Evolutionary conservation across 1,140 invertebrate genomes (phyloP), one percentile per base, ranked within the genome.

Genomic region (Grapholita molesta): DNA sequence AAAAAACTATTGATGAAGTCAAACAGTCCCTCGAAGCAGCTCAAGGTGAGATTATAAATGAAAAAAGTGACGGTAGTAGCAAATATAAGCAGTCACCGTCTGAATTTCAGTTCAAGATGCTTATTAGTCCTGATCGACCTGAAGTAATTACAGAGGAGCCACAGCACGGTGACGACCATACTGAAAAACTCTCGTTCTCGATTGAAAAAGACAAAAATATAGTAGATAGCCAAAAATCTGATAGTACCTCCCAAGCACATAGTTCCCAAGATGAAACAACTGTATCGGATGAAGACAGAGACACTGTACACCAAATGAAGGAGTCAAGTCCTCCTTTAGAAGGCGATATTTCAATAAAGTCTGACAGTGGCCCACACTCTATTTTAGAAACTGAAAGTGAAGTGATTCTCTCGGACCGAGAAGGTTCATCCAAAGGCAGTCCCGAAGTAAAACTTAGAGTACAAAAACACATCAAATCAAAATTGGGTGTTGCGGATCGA

Each of bases 51-150:
- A 92, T 95, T 18, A 94, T 95, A 68, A 94, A 94, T 77, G 94
- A 95, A 76, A 92, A 93, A 85, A 90, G 82, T 91, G 84, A 94
- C 68, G 86, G 90, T n/a, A 93, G 85, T 74, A 92, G 85, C 66
- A 92, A 91, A 79, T 92, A 93, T 38, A 95, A 96, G 82, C 94
- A 95, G 73, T 95, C 95, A 0, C 94, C 95, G 23, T 95, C 95
- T 2, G 95, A 96, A 84, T 96, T 96, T 78, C 94, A 95, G 75
- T 95, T 96, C 55, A 95, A 94, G 82, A 74, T 90, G 25, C 70
- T 91, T 67, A 92, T 92, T 24, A 92, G 92, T 72, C 92, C 92
- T 1, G 92, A 92, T 23, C 84, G 83, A 75, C 91, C 92, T 28
- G 92, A 92, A 85, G 88, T 88, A 15, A 92, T 91, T 33, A 92